A percentile compares a stretch with the other conserved stretches of the same genome.
Evolutionary conservation across 1,140 invertebrate genomes (phyloP).

Genomic region (Aphelenchoides besseyi): DNA sequence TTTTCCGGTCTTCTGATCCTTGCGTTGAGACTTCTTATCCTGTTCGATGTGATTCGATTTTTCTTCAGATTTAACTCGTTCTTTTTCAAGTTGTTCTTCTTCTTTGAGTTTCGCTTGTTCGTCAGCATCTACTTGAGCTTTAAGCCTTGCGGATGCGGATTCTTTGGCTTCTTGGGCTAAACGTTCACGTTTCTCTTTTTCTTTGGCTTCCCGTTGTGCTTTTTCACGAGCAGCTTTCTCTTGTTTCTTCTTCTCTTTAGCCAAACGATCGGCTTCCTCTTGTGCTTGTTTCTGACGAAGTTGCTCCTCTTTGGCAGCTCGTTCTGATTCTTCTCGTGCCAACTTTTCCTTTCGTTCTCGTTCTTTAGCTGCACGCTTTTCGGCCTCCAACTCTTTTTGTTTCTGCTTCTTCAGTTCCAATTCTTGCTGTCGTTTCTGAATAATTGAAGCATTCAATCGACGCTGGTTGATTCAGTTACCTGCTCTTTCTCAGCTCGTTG

Average conservation of each 20-base stretch:
- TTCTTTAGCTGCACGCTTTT: background rate
- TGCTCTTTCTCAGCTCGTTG: background rate
- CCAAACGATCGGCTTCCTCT: background rate
- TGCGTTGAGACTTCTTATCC: conserved; percentile 7
- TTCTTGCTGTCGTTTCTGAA: background rate
- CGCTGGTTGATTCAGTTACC: background rate
- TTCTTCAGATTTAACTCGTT: background rate
- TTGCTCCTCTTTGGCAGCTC: background rate
- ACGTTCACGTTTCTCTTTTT: background rate
- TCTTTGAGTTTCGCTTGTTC: background rate
- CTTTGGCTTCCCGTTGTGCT: background rate
- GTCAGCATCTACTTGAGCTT: no score
- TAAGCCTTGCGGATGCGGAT: no score
- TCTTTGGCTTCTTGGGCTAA: background rate
- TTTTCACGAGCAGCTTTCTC: background rate
- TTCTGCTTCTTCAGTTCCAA: background rate
- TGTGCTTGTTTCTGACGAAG: background rate
- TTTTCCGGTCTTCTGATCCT: conserved; percentile 8
- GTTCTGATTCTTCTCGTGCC: background rate
- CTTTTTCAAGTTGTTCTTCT: background rate
- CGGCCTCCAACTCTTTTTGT: background rate
- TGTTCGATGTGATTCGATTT: background rate
- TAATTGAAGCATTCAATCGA: background rate
- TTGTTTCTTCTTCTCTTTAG: conserved; percentile 3
- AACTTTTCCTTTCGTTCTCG: background rate